These are phyloP conservation scores for Oryzias dopingdopingensis DNA, from an alignment of 2,797 vertebrate species.

Conservation along the genomic window DNA sequence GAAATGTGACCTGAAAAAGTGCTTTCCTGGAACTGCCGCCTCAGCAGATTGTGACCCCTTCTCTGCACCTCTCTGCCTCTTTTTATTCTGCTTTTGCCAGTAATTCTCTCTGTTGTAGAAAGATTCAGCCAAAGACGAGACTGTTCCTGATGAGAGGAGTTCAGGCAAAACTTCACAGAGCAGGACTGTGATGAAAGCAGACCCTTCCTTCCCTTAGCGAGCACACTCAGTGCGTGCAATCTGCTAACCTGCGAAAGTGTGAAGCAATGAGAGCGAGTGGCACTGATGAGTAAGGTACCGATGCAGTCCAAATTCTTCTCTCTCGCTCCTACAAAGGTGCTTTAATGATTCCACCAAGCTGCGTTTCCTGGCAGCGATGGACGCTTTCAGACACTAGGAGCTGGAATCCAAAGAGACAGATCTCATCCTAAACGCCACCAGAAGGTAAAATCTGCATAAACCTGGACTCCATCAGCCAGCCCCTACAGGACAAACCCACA, in stretches of 20 bases:
- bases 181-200: slow-evolving; percentile 20
- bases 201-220: slow-evolving; percentile 18
- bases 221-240: slow-evolving; percentile 14
- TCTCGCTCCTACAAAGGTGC: slow-evolving; percentile 9
- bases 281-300: slow-evolving; percentile 29
- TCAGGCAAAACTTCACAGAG: slow-evolving; percentile 26
- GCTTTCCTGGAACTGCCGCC: slow-evolving; percentile 13
- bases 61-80: slow-evolving; percentile 2
- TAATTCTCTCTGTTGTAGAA: slow-evolving; percentile 35
- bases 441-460: slow-evolving; percentile 29
- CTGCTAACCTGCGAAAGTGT: slow-evolving; percentile 50
- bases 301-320: slow-evolving; percentile 17
- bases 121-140: slow-evolving; percentile 37
- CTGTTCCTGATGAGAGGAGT: slow-evolving; percentile 39
- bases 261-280: slow-evolving; percentile 17
- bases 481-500: slow-evolving; percentile 7
- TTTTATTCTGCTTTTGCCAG: slow-evolving; percentile 19
- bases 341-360: slow-evolving; percentile 30
- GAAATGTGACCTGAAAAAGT: slow-evolving; percentile 6
- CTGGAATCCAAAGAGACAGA: slow-evolving; percentile 40
- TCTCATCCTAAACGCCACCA: slow-evolving; percentile 33
- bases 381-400: slow-evolving; percentile 35
- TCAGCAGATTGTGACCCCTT: slow-evolving; percentile 16
- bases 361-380: slow-evolving; percentile 27
- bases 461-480: slow-evolving; percentile 28